Conservation (phyloP, 1,140 invertebrate genomes). For the Ditylenchus dipsaci region DNA sequence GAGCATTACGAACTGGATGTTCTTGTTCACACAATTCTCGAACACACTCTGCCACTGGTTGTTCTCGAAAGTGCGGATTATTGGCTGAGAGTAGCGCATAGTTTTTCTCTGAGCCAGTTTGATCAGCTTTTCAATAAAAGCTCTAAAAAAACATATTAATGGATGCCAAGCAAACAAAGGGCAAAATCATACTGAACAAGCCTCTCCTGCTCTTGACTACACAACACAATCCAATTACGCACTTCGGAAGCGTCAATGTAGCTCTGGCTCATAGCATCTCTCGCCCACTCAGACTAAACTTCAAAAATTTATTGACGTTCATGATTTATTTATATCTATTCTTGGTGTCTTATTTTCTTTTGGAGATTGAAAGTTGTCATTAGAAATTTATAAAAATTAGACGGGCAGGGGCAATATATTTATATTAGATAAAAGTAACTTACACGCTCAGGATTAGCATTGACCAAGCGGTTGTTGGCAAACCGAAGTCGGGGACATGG, state of each 20-base stretch:
- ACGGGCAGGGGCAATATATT: no score
- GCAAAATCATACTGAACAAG: constrained; percentile 1
- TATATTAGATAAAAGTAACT: background rate
- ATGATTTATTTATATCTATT: background rate
- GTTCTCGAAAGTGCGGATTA: background rate
- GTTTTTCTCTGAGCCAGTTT: background rate
- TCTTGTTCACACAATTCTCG: background rate
- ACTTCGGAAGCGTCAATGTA: constrained; percentile 15
- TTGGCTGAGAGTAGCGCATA: background rate
- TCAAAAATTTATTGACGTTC: background rate
- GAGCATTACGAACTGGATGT: background rate
- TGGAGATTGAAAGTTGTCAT: no score
- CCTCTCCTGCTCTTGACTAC: background rate
- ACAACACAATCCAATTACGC: constrained; percentile 23
- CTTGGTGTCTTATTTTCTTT: no score
- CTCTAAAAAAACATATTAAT: background rate
- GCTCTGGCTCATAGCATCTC: background rate
- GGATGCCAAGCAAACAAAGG: background rate
- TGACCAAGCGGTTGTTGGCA: constrained; percentile 32
- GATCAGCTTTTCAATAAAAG: background rate
- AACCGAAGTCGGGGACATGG: constrained; percentile 28
- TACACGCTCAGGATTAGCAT: constrained; percentile 22
- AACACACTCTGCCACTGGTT: background rate
- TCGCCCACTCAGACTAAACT: constrained; percentile 13
- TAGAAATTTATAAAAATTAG: no score